These are phyloP conservation scores for Pherbina coryleti DNA, from an alignment of 2,888 invertebrate genomes.

Conservation along the genomic window DNA sequence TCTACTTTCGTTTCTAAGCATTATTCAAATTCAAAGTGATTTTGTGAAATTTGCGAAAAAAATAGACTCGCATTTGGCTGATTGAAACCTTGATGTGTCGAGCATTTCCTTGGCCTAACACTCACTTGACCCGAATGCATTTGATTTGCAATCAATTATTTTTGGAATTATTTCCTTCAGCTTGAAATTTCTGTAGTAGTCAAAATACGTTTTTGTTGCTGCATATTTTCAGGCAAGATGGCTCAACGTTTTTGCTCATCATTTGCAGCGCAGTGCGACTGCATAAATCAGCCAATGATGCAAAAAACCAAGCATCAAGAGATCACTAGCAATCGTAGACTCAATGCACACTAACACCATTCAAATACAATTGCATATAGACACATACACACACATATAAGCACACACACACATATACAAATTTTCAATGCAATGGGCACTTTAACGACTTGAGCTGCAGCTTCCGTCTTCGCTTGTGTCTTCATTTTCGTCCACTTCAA, in stretches of 20 bases:
- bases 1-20: background rate
- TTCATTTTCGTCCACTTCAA: constrained; percentile 53
- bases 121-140: constrained; percentile 4
- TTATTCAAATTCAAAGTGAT: background rate
- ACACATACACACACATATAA: background rate
- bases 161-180: background rate
- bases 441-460: constrained; percentile 48
- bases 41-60: background rate
- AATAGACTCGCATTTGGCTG: background rate
- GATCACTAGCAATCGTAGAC: no score
- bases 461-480: constrained; percentile 48
- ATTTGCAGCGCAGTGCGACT: no score
- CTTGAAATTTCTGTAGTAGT: no score
- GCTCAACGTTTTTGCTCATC: no score
- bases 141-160: constrained; percentile 1
- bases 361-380: no score
- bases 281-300: no score
- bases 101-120: background rate
- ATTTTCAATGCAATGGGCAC: constrained; percentile 24
- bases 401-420: background rate
- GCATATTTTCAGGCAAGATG: no score
- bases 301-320: no score
- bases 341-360: no score
- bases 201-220: no score
- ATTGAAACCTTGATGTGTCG: background rate